Conservation (phyloP, 2,797 vertebrate species). For the Sebastes nivosus region DNA sequence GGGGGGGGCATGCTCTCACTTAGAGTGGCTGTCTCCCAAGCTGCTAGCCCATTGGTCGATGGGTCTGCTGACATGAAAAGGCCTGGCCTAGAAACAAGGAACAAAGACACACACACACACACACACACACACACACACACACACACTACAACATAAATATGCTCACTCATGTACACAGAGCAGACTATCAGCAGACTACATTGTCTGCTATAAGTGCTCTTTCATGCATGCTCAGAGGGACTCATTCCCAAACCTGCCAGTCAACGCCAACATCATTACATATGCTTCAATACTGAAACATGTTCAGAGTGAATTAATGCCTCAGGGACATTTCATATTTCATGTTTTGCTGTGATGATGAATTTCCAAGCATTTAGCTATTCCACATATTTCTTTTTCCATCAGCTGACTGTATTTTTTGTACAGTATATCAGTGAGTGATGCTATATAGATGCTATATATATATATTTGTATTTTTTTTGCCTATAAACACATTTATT, state of each 20-base stretch:
- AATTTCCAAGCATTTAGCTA: background rate
- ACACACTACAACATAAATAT: conserved; percentile 12
- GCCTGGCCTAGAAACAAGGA: conserved; percentile 58
- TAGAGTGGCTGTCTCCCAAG: background rate
- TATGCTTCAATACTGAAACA: background rate
- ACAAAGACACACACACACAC: conserved; percentile 47
- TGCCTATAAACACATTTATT: no score
- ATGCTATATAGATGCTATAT: no score
- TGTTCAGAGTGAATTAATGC: background rate
- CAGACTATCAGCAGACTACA: conserved; percentile 21
- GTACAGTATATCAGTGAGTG: background rate
- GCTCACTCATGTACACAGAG: conserved; percentile 35
- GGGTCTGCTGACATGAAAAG: conserved; percentile 36
- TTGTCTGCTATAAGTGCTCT: conserved; percentile 47
- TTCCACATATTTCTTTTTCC: background rate
- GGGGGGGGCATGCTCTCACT: background rate
- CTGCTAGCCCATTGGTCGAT: conserved; percentile 18
- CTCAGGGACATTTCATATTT: background rate
- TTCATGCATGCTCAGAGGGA: conserved; percentile 39
- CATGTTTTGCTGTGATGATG: background rate
- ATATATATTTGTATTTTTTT: no score
- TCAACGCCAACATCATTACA: conserved; percentile 2
- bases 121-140: conserved; percentile 19
- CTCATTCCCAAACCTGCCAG: conserved; percentile 30
- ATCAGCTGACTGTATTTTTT: background rate